These are phyloP conservation scores for Neoitamus cyanurus DNA, from an alignment of 2,888 invertebrate genomes.

Conservation along the genomic window DNA sequence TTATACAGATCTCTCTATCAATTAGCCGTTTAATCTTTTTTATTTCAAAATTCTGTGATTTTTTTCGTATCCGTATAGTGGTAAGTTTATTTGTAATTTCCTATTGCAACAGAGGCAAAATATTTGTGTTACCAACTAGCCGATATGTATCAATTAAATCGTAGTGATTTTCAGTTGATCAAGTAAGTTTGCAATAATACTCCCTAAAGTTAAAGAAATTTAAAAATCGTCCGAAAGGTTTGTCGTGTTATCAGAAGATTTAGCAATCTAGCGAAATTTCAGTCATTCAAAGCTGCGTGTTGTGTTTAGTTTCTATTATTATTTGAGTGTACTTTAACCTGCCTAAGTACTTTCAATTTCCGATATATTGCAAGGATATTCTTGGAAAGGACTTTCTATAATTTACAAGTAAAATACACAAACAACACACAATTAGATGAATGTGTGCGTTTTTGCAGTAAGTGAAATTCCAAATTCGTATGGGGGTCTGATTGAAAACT, in stretches of 20 bases:
- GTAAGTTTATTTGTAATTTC: conserved; percentile 50
- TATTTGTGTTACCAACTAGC: conserved; percentile 40
- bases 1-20: neutral
- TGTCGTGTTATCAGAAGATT: neutral
- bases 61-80: conserved; percentile 47
- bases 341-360: conserved; percentile 24
- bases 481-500: conserved; percentile 32
- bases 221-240: neutral
- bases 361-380: conserved; percentile 8
- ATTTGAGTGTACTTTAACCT: conserved; percentile 51
- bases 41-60: conserved; percentile 40
- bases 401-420: conserved; percentile 46
- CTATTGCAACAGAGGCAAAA: conserved; percentile 46
- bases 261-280: neutral
- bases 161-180: conserved; percentile 50
- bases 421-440: conserved; percentile 50
- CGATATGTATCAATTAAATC: neutral
- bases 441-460: conserved; percentile 44
- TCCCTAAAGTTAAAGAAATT: neutral
- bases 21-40: neutral
- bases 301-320: conserved; percentile 28
- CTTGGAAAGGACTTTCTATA: neutral
- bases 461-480: conserved; percentile 18
- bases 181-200: conserved; percentile 48
- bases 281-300: neutral